These are phyloP conservation scores for Callimorpha dominula DNA, from an alignment of 2,888 invertebrate species.

Conservation along the genomic window DNA sequence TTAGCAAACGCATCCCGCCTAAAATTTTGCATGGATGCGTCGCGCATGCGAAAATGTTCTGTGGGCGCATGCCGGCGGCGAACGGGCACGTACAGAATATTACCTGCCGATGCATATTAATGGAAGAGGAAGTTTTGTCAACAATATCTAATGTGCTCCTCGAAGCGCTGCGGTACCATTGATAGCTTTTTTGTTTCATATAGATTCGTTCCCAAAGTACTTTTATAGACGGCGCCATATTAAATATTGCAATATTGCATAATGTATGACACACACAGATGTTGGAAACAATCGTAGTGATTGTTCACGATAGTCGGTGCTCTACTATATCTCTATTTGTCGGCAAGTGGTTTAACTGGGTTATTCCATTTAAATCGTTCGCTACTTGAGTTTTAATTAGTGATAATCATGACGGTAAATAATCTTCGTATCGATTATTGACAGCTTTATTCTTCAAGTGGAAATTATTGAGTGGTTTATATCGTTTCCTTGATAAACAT, in stretches of 20 bases:
- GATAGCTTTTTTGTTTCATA: conserved; percentile 75
- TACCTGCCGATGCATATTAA: conserved; percentile 86
- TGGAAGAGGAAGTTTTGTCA: conserved; percentile 85
- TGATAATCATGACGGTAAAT: conserved; percentile 78
- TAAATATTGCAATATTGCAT: conserved; percentile 75
- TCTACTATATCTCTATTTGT: conserved; percentile 67
- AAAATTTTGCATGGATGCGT: conserved; percentile 86
- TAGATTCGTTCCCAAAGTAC: conserved; percentile 66
- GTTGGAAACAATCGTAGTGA: conserved; percentile 68
- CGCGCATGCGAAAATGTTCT: conserved; percentile 79
- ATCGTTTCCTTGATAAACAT: conserved; percentile 63
- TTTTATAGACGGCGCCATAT: conserved; percentile 77
- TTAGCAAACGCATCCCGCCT: conserved; percentile 84
- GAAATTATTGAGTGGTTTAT: conserved; percentile 68
- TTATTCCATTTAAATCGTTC: conserved; percentile 79
- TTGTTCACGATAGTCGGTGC: conserved; percentile 62
- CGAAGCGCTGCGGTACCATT: conserved; percentile 77
- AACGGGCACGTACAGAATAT: conserved; percentile 79
- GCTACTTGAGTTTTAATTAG: conserved; percentile 79
- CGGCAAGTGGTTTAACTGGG: conserved; percentile 78
- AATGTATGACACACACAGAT: conserved; percentile 70
- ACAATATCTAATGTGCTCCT: conserved; percentile 86
- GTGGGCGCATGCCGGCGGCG: conserved; percentile 65
- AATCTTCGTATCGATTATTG: conserved; percentile 73
- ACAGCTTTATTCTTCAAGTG: conserved; percentile 72